Conservation (phyloP, 2,113 vertebrate species). For the Phalacrocorax aristotelis region DNA sequence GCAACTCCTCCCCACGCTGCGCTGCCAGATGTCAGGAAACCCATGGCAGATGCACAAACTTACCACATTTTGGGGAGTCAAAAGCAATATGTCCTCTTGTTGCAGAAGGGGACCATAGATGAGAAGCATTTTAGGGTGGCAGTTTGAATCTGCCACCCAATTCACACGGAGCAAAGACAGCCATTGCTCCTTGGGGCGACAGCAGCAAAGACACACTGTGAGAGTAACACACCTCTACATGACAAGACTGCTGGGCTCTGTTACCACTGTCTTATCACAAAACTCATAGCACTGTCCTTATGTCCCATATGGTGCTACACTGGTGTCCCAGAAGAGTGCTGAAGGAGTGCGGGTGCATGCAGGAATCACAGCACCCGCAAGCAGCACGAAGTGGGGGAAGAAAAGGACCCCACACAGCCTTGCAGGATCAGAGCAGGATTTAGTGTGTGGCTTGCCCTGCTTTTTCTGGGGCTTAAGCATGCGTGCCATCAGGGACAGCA, state of each 20-base stretch:
- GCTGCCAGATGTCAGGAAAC: background rate
- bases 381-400: background rate
- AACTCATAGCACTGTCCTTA: background rate
- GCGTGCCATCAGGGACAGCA: fast-evolving
- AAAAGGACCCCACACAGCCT: fast-evolving
- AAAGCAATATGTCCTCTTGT: background rate
- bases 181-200: fast-evolving
- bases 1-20: background rate
- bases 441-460: background rate
- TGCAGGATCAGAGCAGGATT: background rate
- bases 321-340: background rate
- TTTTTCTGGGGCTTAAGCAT: background rate
- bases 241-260: background rate
- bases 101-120: background rate
- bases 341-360: background rate
- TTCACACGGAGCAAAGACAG: background rate
- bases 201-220: background rate
- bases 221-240: background rate
- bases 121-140: background rate
- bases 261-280: background rate
- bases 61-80: background rate
- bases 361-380: fast-evolving
- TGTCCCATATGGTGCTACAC: fast-evolving
- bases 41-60: background rate
- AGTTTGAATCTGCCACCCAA: background rate